phyloP scores from a whole-genome alignment of 1,140 invertebrate species.

The Tenebrio molitor region DNA sequence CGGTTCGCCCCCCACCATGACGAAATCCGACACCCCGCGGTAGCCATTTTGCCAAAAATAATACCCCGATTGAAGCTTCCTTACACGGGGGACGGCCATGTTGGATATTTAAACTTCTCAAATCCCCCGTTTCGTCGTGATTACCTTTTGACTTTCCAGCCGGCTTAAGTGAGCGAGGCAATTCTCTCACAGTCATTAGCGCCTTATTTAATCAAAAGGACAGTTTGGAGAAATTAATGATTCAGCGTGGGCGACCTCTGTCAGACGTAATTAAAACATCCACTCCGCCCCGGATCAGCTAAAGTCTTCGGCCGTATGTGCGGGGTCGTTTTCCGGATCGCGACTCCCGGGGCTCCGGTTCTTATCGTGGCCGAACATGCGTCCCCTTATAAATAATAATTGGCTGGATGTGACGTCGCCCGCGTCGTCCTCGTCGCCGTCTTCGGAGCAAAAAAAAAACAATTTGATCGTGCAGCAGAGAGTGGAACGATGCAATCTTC shows the following conservation, averaged over 20 bases:
- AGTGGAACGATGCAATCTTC: constrained; percentile 52
- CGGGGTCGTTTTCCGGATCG: neutral
- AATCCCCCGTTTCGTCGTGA: neutral
- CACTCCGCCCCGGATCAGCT: constrained; percentile 49
- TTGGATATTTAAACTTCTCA: constrained; percentile 15
- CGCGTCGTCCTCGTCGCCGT: neutral
- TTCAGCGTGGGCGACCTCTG: constrained; percentile 31
- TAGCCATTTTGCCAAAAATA: no score
- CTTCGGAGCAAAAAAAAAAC: constrained; percentile 24
- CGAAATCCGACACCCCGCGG: no score
- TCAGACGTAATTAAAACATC: constrained; percentile 57
- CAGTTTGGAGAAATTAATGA: constrained; percentile 44
- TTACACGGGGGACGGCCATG: constrained; percentile 16
- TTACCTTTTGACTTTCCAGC: constrained; percentile 22
- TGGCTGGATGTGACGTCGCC: neutral
- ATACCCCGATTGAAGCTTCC: neutral
- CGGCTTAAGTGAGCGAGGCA: constrained; percentile 14
- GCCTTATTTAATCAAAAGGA: constrained; percentile 38
- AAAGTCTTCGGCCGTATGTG: neutral
- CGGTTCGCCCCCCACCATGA: no score
- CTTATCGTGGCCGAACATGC: neutral
- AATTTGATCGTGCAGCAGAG: constrained; percentile 50
- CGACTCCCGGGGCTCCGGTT: neutral
- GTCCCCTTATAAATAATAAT: constrained; percentile 24
- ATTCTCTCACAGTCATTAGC: constrained; percentile 35